phyloP scores from a whole-genome alignment of 2,888 invertebrate genomes.

The Holacanthella duospinosa region DNA sequence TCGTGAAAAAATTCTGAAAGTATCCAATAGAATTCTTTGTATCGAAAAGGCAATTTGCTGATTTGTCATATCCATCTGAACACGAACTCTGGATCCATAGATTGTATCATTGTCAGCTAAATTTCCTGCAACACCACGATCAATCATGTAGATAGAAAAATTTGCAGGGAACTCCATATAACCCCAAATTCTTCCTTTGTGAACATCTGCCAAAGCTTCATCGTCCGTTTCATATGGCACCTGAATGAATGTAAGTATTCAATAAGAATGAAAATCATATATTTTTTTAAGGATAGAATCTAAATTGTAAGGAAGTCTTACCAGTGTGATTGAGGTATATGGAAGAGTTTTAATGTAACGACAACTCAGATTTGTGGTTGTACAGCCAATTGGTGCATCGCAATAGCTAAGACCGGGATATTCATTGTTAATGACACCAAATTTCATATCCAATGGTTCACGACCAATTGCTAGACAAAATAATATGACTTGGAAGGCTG shows the following conservation, averaged over 20 bases:
- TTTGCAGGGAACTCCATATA: conserved; percentile 78
- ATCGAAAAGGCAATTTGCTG: conserved; percentile 87
- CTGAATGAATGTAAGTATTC: no score
- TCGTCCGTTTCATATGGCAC: conserved; percentile 39
- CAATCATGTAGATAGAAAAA: conserved; percentile 75
- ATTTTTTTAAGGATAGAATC: not conserved
- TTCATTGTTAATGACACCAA: conserved; percentile 77
- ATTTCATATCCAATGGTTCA: conserved; percentile 67
- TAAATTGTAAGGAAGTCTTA: conserved; percentile 42
- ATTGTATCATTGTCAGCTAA: conserved; percentile 77
- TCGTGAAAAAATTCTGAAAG: conserved; percentile 73
- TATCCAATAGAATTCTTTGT: conserved; percentile 70
- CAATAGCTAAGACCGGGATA: conserved; percentile 43
- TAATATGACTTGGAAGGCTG: conserved; percentile 86
- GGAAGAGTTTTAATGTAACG: conserved; percentile 66
- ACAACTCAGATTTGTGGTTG: conserved; percentile 62
- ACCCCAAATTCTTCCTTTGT: conserved; percentile 73
- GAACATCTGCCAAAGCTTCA: conserved; percentile 61
- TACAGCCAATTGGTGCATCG: conserved; percentile 54
- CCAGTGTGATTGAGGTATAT: conserved; percentile 57
- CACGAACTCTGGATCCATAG: conserved; percentile 73
- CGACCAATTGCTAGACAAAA: conserved; percentile 86
- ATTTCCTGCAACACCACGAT: conserved; percentile 65
- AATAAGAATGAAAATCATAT: not conserved
- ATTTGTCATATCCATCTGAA: conserved; percentile 90